Evolutionary conservation across 2,797 vertebrate species (phyloP), one percentile per base, ranked within the genome.

Genomic region (Pristis pectinata): DNA sequence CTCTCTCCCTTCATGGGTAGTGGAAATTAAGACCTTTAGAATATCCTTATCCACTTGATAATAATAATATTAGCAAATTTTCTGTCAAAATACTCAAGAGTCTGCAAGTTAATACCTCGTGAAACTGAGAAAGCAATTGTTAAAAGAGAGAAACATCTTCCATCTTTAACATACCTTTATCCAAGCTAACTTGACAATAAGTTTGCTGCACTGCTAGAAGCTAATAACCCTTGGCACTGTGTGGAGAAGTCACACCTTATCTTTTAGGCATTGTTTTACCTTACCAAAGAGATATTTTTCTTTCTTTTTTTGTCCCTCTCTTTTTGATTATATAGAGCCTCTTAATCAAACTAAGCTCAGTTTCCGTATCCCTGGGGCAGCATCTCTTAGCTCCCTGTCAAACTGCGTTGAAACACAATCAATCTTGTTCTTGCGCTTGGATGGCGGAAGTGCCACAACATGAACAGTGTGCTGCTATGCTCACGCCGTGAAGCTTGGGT

Each of bases 281-380:
- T 96, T 96, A 87, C 95, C 95, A 95, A 95, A 95, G 95, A 95
- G 95, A 96, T 95, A 77, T 94, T 94, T 92, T 94, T 95, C 24
- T 89, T 77, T 44, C 95, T 95, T 95, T 95, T 97, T 97, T 91
- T 91, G 87, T 91, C 19, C 97, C 97, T 96, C 96, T 97, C 98
- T 96, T 97, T 97, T 98, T 98, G 98, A 98, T 99, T 98, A 98
- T 97, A 97, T 97, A 95, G 96, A 97, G 97, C 96, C 97, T 98
- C 98, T 98, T 98, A 98, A 98, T 98, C 98, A 98, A 98, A 98
- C 97, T 97, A 97, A 97, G 97, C 97, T 97, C 98, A 97, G 97
- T 98, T 97, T 97, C 95, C n/a, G 96, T 97, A 97, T 97, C 98
- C 98, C 97, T 96, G 98, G 98, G 98, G 98, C 97, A 97, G 96